phyloP scores from a whole-genome alignment of 2,113 vertebrate species.

The Pygoscelis adeliae region DNA sequence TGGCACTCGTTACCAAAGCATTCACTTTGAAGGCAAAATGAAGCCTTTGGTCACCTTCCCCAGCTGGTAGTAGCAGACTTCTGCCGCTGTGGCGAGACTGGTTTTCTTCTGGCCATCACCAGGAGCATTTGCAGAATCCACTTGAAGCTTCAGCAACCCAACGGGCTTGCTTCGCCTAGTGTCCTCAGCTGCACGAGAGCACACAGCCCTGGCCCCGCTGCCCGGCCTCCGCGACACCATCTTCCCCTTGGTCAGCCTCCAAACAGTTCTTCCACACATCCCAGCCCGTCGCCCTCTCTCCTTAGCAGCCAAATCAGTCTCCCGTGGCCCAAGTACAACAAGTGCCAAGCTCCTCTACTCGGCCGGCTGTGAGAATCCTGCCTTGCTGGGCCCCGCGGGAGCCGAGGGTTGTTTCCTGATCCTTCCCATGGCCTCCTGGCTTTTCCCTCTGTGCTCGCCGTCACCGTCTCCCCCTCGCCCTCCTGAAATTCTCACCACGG shows the following conservation, averaged over 20 bases:
- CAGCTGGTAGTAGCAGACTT: not conserved
- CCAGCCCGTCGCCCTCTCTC: not conserved
- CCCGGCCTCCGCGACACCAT: not conserved
- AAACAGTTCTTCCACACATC: not conserved
- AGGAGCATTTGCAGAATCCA: not conserved
- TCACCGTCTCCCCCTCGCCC: accelerated
- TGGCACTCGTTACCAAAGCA: not conserved
- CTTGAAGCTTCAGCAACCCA: not conserved
- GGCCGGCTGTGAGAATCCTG: not conserved
- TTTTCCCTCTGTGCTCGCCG: not conserved
- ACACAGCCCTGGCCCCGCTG: not conserved
- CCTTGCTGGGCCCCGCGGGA: not conserved
- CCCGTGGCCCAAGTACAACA: not conserved
- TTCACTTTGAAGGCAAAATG: not conserved
- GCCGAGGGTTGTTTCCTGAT: not conserved
- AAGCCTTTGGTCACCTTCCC: not conserved
- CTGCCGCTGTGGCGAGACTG: not conserved
- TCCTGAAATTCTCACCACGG: not conserved
- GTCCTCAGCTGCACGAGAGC: not conserved
- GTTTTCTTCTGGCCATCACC: not conserved
- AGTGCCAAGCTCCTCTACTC: accelerated
- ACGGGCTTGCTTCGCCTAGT: accelerated
- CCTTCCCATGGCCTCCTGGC: not conserved
- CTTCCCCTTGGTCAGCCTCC: not conserved
- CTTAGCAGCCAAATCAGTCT: not conserved